Evolutionary conservation across 1,140 invertebrate species (phyloP).

Genomic region (Reticulitermes speratus): DNA sequence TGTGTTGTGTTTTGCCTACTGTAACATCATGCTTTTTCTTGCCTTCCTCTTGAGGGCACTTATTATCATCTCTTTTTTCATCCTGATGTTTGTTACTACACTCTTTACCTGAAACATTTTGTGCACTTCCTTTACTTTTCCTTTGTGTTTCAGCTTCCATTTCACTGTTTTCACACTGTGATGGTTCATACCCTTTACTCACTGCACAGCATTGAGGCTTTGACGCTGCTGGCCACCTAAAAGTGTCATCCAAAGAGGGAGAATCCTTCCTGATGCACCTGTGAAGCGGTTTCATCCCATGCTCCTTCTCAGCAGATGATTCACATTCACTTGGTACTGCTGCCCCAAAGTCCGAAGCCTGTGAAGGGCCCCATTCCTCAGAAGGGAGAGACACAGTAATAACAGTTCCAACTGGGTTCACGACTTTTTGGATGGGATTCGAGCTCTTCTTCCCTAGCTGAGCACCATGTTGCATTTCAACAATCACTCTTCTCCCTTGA

Average conservation of each 20-base stretch:
- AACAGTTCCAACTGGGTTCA: slow-evolving; percentile 70
- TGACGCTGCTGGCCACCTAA: not conserved
- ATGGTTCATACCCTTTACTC: not conserved
- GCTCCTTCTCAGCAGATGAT: not conserved
- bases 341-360: not conserved
- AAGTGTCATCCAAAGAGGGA: not conserved
- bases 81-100: not conserved
- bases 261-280: not conserved
- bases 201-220: not conserved
- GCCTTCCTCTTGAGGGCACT: not conserved
- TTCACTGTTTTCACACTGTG: not conserved
- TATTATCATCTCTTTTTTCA: not conserved
- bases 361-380: slow-evolving; percentile 2
- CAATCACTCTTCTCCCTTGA: slow-evolving; percentile 62
- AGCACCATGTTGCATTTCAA: slow-evolving; percentile 47
- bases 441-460: slow-evolving; percentile 37
- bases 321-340: not conserved
- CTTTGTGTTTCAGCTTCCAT: not conserved
- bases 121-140: not conserved
- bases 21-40: not conserved
- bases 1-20: not conserved
- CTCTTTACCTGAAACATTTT: not conserved
- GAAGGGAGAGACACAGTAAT: slow-evolving; percentile 54
- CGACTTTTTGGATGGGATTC: slow-evolving; percentile 60
- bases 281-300: not conserved